A percentile compares a stretch with the other conserved stretches of the same genome.
Conservation (phyloP, 2,888 invertebrate species). For the Phasia obesa region DNA sequence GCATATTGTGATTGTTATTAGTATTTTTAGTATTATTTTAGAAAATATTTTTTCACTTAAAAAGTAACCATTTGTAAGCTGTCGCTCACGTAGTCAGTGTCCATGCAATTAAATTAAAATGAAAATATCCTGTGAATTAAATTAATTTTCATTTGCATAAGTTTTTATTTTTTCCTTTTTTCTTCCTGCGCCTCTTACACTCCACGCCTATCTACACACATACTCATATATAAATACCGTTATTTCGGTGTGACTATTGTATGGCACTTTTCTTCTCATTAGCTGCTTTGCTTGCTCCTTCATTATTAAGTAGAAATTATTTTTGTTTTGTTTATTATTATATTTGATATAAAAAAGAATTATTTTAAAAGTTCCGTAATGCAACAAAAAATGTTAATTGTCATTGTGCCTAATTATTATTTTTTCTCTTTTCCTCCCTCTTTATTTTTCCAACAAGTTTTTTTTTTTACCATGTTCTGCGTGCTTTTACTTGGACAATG, state of each 20-base stretch:
- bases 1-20: conserved; percentile 46
- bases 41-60: conserved; percentile 19
- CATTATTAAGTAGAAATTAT: conserved; percentile 57
- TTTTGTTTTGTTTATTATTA: conserved; percentile 69
- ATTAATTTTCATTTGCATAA: conserved; percentile 83
- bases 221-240: not conserved
- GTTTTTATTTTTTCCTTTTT: conserved; percentile 74
- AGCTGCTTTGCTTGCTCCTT: conserved; percentile 1
- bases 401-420: conserved; percentile 71
- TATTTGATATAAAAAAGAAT: conserved; percentile 58
- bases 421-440: conserved; percentile 43
- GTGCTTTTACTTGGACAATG: conserved; percentile 1
- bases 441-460: conserved; percentile 33
- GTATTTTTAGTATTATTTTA: conserved; percentile 34
- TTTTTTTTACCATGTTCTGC: conserved; percentile 39
- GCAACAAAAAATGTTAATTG: conserved; percentile 69
- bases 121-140: conserved; percentile 82
- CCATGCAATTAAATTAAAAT: conserved; percentile 82
- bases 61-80: conserved; percentile 74
- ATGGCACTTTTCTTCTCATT: conserved; percentile 41
- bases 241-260: conserved; percentile 13
- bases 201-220: conserved; percentile 20
- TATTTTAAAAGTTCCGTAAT: conserved; percentile 63
- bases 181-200: conserved; percentile 45
- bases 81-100: conserved; percentile 81